These are phyloP conservation scores for Siphlonurus alternatus DNA, from an alignment of 2,888 invertebrate genomes.

Conservation along the genomic window DNA sequence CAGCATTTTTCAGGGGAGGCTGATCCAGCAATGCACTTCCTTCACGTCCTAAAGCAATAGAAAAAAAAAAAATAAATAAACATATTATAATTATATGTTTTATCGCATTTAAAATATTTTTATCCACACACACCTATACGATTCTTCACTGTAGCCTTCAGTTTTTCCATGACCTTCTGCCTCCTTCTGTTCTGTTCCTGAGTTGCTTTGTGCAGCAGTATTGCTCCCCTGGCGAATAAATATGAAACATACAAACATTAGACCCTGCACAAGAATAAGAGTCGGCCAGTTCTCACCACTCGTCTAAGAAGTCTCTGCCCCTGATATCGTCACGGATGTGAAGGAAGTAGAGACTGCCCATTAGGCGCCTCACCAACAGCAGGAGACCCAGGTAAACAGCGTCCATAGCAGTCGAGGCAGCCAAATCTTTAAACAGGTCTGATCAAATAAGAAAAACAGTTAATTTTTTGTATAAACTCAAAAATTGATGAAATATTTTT, in stretches of 20 bases:
- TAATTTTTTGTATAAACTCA: neutral
- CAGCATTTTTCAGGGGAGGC: neutral
- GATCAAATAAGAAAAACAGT: neutral
- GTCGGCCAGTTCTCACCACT: neutral
- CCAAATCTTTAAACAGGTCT: neutral
- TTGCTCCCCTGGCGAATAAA: neutral
- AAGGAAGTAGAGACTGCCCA: neutral
- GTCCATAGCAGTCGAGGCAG: neutral
- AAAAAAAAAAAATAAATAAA: too few relatives aligned
- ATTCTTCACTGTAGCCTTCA: neutral
- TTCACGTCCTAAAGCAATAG: too few relatives aligned
- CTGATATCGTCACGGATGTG: neutral
- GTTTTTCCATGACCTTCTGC: neutral
- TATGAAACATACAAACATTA: neutral
- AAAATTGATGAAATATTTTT: too few relatives aligned
- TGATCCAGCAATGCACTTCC: too few relatives aligned
- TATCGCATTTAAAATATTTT: too few relatives aligned
- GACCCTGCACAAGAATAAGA: neutral
- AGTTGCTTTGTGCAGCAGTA: neutral
- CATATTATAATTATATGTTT: too few relatives aligned
- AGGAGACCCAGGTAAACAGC: neutral
- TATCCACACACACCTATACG: neutral
- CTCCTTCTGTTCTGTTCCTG: neutral
- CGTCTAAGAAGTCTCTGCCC: neutral
- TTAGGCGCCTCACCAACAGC: neutral